Conservation (phyloP, 1,140 invertebrate species). For the Anoplolepis gracilipes region DNA sequence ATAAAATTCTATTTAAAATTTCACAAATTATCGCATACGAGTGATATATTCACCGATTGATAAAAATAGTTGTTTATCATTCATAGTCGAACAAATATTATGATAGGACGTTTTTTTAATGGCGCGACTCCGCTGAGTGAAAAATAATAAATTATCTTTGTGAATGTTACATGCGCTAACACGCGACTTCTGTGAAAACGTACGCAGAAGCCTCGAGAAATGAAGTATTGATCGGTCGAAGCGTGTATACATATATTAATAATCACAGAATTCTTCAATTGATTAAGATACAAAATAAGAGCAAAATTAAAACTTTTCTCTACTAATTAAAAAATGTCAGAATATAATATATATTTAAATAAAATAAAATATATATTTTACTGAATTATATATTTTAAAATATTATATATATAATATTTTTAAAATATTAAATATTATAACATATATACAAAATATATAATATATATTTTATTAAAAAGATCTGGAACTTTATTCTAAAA, state of each 20-base stretch:
- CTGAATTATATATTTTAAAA: too few species aligned
- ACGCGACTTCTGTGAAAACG: conserved; percentile 24
- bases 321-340: not conserved
- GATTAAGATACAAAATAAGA: not conserved
- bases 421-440: too few species aligned
- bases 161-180: conserved; percentile 8
- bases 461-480: not conserved
- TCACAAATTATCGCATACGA: too few species aligned
- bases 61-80: conserved; percentile 26
- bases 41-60: not conserved
- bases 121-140: not conserved
- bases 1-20: too few species aligned
- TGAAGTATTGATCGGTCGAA: conserved; percentile 32
- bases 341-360: not conserved
- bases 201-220: conserved; percentile 7
- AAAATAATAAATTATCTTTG: conserved; percentile 25
- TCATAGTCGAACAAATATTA: not conserved
- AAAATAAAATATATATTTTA: too few species aligned
- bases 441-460: too few species aligned
- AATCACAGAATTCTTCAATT: not conserved
- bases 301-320: not conserved
- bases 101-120: not conserved
- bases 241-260: not conserved
- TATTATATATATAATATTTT: too few species aligned
- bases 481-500: too few species aligned